These are phyloP conservation scores for Mandrillus leucophaeus DNA, from an alignment of 2,113 vertebrate species.

Conservation along the genomic window DNA sequence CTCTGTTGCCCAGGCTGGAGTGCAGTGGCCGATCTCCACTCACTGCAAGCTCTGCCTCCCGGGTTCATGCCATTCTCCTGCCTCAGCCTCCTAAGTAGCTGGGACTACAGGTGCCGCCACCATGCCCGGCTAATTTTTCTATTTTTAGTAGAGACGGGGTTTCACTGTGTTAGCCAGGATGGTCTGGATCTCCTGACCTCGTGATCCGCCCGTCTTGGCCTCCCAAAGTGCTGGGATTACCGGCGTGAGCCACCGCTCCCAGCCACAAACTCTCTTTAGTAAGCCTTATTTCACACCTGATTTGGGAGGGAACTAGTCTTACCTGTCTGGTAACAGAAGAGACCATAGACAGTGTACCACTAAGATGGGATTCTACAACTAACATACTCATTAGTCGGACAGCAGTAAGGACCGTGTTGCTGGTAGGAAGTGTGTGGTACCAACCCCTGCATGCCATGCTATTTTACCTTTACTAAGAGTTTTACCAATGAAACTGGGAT, in stretches of 20 bases:
- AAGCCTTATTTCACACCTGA: not conserved
- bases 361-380: not conserved
- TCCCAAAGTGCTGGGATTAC: too few species aligned
- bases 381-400: not conserved
- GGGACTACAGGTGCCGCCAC: too few species aligned
- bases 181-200: too few species aligned
- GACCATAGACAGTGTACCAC: not conserved
- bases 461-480: not conserved
- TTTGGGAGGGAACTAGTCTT: not conserved
- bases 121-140: fast-evolving
- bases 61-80: too few species aligned
- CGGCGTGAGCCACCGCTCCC: too few species aligned
- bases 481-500: not conserved
- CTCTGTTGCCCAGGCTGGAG: too few species aligned
- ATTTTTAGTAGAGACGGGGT: too few species aligned
- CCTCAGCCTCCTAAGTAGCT: too few species aligned
- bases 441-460: not conserved
- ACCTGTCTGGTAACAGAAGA: not conserved
- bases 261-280: not conserved
- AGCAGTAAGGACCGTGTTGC: not conserved
- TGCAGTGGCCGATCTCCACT: too few species aligned
- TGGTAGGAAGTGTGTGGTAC: not conserved
- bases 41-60: too few species aligned
- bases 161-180: too few species aligned
- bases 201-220: too few species aligned